phyloP scores from a whole-genome alignment of 2,113 vertebrate genomes.

The Microtus montanus region DNA sequence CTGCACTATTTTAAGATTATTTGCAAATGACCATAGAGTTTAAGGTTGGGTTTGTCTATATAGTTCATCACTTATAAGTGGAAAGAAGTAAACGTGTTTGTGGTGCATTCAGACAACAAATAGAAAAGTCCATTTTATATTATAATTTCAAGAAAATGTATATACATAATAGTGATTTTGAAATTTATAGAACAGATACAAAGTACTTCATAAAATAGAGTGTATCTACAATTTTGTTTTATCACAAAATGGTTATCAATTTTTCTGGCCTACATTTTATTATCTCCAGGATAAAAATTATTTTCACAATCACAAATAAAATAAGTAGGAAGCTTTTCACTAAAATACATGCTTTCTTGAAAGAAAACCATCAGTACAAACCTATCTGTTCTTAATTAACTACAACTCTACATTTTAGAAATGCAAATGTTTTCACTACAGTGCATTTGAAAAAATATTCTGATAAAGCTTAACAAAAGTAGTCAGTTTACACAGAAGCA shows the following conservation, averaged over 20 bases:
- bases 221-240: constrained; percentile 5
- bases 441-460: background rate
- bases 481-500: background rate
- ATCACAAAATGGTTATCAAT: background rate
- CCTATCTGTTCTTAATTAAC: constrained; percentile 2
- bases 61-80: background rate
- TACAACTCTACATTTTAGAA: background rate
- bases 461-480: background rate
- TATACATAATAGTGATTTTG: background rate
- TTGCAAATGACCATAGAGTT: background rate
- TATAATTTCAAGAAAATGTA: background rate
- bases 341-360: background rate
- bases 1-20: background rate
- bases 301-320: constrained; percentile 12
- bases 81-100: background rate
- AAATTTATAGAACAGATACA: background rate
- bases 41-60: background rate
- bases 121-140: background rate
- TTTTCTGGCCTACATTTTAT: constrained; percentile 8
- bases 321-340: background rate
- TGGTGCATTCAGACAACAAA: background rate
- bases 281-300: background rate
- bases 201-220: background rate
- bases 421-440: background rate
- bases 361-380: background rate